These are phyloP conservation scores for Phylloscopus collybita DNA, from an alignment of 2,797 vertebrate species.

Conservation along the genomic window DNA sequence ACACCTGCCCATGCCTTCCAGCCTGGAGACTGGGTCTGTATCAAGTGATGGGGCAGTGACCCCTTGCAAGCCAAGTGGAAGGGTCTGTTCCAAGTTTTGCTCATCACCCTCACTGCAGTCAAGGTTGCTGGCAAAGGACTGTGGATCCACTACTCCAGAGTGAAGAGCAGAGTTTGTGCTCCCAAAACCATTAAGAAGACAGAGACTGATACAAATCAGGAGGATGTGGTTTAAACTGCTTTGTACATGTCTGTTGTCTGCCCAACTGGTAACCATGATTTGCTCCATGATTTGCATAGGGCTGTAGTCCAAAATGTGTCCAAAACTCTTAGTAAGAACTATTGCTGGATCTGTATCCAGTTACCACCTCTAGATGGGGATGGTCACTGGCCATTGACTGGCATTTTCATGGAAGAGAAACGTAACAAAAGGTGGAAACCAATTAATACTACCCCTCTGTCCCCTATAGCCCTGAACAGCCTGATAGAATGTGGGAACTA, in stretches of 20 bases:
- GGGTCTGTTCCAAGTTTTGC: background rate
- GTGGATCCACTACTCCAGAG: background rate
- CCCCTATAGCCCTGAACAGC: too few relatives aligned
- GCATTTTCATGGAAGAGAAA: background rate
- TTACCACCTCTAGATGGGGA: background rate
- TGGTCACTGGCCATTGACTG: background rate
- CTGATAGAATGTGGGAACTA: background rate
- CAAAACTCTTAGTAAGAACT: background rate
- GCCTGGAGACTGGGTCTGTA: background rate
- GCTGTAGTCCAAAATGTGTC: background rate
- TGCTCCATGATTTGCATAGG: background rate
- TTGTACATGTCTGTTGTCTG: background rate
- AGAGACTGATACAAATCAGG: background rate
- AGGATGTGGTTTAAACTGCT: background rate
- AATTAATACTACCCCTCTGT: background rate
- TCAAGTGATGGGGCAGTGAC: background rate
- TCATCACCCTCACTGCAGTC: background rate
- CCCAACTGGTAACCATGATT: background rate
- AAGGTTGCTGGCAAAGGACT: background rate
- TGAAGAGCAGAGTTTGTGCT: background rate
- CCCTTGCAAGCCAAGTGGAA: background rate
- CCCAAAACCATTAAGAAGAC: background rate
- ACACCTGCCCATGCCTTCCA: background rate
- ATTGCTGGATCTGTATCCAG: background rate
- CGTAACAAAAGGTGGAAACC: accelerated